Evolutionary conservation across 2,888 invertebrate species (phyloP), one percentile per base, ranked within the genome.

Genomic region (Drosophila siamana): DNA sequence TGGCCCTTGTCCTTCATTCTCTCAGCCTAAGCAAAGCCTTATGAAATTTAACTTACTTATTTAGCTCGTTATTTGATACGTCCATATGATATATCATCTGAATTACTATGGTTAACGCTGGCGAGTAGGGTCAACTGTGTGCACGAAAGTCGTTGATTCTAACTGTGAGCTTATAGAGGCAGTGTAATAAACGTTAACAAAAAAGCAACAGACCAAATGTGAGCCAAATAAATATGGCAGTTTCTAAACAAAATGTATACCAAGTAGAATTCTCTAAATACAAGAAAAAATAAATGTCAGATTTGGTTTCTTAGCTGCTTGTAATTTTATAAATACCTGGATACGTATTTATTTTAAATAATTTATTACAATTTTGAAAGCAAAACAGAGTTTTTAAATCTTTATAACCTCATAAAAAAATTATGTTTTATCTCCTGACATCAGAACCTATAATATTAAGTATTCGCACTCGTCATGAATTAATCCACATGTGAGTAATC

Each of bases 31-130:
- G 19, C 19, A 41, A 55, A 57, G 16, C 63, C 48, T 22, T 48
- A 36, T 56, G 43, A 63, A 62, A 66, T 66, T 55, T 48, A 43
- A 61, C 54, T 60, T 52, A 28, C 63, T 57, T 62, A 64, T 50
- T 59, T 59, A 43, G 48, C 48, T 50, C 19, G 63, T 63, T 59
- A 62, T 62, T 62, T 41, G 30, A 43, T 38, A 62, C 9, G 55
- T 36, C 41, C 36, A 19, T 55, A 38, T 47, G 47, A 47, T 38
- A 47, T 19, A 57, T 55, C 55, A 30, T 55, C 9, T 55, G 9
- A 33, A 44, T 55, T 33, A 33, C 43, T 44, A n/a, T 9, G 19
- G 8, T 30, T 28, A 13, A 19, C 16, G 13, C 41, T 13, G 41
- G 2, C 2, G 11, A 54, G 19, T 6, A 8, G 41, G 16, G 5